phyloP scores from a whole-genome alignment of 2,113 vertebrate species.

The Synodontis membranacea region DNA sequence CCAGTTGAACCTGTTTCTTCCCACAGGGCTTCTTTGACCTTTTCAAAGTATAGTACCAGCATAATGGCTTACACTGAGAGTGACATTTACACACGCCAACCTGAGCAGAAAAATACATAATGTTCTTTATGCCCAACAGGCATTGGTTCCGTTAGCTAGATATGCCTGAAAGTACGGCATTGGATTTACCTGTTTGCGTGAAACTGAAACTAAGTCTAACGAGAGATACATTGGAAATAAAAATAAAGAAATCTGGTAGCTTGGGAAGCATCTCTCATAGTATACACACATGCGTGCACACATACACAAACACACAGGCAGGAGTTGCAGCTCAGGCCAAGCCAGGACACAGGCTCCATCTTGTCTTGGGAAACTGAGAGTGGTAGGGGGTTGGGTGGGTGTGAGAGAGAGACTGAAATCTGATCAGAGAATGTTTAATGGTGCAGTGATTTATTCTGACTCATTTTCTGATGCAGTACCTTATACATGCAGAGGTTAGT shows the following conservation, averaged over 20 bases:
- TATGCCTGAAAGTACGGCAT: neutral
- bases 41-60: slow-evolving; percentile 64
- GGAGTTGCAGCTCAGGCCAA: neutral
- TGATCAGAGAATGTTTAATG: slow-evolving; percentile 57
- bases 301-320: neutral
- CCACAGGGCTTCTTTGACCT: slow-evolving; percentile 66
- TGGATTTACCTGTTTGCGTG: neutral
- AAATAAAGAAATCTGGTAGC: neutral
- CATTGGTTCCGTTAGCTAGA: slow-evolving; percentile 16
- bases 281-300: neutral
- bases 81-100: slow-evolving; percentile 71
- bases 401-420: slow-evolving; percentile 62
- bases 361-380: slow-evolving; percentile 61
- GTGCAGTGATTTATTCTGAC: slow-evolving; percentile 26
- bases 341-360: slow-evolving; percentile 44
- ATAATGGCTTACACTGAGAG: slow-evolving; percentile 67
- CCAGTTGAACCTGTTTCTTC: slow-evolving; percentile 48
- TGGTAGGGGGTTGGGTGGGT: slow-evolving; percentile 43
- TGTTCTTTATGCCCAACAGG: slow-evolving; percentile 47
- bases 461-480: neutral
- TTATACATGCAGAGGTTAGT: slow-evolving; percentile 48
- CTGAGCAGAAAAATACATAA: slow-evolving; percentile 55
- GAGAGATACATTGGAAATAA: neutral
- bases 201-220: neutral
- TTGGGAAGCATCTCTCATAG: slow-evolving; percentile 6